A percentile compares a stretch with the other conserved stretches of the same genome.
phyloP scores from a whole-genome alignment of 2,797 vertebrate species.

The Tympanoctomys barrerae region DNA sequence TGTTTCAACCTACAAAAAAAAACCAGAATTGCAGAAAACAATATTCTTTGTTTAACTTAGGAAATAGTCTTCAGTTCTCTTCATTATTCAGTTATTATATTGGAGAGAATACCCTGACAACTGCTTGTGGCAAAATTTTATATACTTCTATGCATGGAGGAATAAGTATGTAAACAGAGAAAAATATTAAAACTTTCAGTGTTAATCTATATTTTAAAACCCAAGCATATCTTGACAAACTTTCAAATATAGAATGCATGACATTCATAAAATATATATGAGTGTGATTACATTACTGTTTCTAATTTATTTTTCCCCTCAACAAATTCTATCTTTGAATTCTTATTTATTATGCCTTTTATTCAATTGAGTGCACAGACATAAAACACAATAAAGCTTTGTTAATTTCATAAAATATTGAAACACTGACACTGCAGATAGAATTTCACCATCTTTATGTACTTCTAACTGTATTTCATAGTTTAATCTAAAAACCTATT shows the following conservation, averaged over 20 bases:
- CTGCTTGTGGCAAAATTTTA: conserved; percentile 86
- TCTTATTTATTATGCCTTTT: conserved; percentile 88
- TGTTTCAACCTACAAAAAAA: conserved; percentile 80
- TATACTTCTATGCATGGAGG: conserved; percentile 81
- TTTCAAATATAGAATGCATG: conserved; percentile 89
- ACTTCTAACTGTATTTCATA: conserved; percentile 70
- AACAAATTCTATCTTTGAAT: conserved; percentile 88
- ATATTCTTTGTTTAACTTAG: conserved; percentile 80
- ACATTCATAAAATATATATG: conserved; percentile 88
- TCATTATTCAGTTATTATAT: conserved; percentile 87
- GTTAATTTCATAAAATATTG: conserved; percentile 90
- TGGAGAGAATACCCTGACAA: conserved; percentile 83
- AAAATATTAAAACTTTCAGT: conserved; percentile 89
- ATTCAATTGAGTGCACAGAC: conserved; percentile 84
- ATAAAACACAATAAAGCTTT: conserved; percentile 88
- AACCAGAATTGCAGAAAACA: conserved; percentile 80
- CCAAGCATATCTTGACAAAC: conserved; percentile 88
- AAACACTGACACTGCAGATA: conserved; percentile 87
- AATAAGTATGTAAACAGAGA: conserved; percentile 86
- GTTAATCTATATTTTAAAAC: conserved; percentile 90
- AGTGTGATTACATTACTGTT: conserved; percentile 87
- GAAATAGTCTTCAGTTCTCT: conserved; percentile 83
- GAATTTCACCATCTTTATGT: conserved; percentile 77
- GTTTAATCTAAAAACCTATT: conserved; percentile 77
- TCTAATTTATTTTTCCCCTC: conserved; percentile 88